Evolutionary conservation across 2,888 invertebrate species (phyloP), one percentile per base, ranked within the genome.

Genomic region (Hyposoter didymator): DNA sequence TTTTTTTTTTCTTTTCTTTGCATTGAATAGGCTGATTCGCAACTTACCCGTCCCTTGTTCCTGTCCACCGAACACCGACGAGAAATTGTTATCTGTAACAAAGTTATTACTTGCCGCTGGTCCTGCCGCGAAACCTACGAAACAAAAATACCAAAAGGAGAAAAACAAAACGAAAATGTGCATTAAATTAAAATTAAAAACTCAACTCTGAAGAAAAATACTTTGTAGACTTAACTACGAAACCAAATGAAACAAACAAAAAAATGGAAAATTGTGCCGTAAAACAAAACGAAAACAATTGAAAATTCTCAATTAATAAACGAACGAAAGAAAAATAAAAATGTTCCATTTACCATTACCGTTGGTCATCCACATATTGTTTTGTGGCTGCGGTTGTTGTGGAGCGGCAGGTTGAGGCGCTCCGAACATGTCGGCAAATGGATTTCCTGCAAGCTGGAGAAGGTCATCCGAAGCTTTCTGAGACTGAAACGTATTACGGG

Each of bases 61-160:
- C 89, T 93, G 93, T 94, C 95, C 96, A 94, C 97, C 98, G 95
- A 98, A 98, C 91, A 98, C 98, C 91, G 97, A 97, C 92, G 97
- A 96, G 95, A 98, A 98, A 95, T 96, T 97, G 94, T 97, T 97
- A 94, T 98, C 98, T 93, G 97, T 96, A 93, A 98, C 97, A 95
- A 97, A 97, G 91, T 96, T 95, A 94, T 95, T 95, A 94, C 94
- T 94, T 91, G 94, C 93, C 87, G 94, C 91, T 86, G 91, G 92
- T 91, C 91, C 91, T 88, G 91, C 89, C 78, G 91, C 90, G 91
- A 93, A 94, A 92, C 94, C 94, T 95, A 94, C 93, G 91, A 90
- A 84, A 82, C 89, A 90, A 88, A 85, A 78, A 80, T 52, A 47
- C 22, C 12, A 32, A 32, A 52, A 17, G 49, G 19, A 49, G n/a